Evolutionary conservation across 1,140 invertebrate species (phyloP).

Genomic region (Drosophila varians): DNA sequence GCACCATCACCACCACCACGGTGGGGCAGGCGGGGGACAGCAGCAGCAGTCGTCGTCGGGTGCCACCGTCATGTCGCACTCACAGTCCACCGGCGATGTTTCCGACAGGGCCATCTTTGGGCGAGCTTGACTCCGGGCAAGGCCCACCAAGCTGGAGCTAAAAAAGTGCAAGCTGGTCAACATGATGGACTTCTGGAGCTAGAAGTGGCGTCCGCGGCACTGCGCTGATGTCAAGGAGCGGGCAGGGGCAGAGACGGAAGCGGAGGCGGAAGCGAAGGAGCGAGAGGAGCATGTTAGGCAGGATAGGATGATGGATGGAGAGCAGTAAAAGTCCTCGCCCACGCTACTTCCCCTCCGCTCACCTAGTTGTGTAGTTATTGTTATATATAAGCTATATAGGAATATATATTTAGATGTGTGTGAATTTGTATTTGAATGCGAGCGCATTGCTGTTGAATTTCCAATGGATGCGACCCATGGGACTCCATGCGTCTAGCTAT

Average conservation of each 20-base stretch:
- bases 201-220: slow-evolving; percentile 81
- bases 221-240: slow-evolving; percentile 59
- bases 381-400: slow-evolving; percentile 53
- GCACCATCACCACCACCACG: slow-evolving; percentile 66
- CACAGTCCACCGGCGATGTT: slow-evolving; percentile 86
- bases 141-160: slow-evolving; percentile 81
- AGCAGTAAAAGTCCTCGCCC: not conserved
- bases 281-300: not conserved
- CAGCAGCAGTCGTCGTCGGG: slow-evolving; percentile 9
- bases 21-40: slow-evolving; percentile 17
- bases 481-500: not conserved
- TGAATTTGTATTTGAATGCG: slow-evolving; percentile 41
- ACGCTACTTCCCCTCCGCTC: slow-evolving; percentile 4
- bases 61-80: slow-evolving; percentile 84
- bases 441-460: slow-evolving; percentile 56
- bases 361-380: slow-evolving; percentile 45
- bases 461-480: slow-evolving; percentile 5
- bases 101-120: slow-evolving; percentile 85
- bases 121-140: slow-evolving; percentile 85
- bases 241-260: slow-evolving; percentile 34
- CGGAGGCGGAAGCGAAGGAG: slow-evolving; percentile 4
- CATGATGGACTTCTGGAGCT: slow-evolving; percentile 83
- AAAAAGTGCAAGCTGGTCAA: slow-evolving; percentile 83
- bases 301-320: not conserved
- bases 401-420: slow-evolving; percentile 25